phyloP scores from a whole-genome alignment of 2,113 vertebrate species.

The Mionectes macconnelli region DNA sequence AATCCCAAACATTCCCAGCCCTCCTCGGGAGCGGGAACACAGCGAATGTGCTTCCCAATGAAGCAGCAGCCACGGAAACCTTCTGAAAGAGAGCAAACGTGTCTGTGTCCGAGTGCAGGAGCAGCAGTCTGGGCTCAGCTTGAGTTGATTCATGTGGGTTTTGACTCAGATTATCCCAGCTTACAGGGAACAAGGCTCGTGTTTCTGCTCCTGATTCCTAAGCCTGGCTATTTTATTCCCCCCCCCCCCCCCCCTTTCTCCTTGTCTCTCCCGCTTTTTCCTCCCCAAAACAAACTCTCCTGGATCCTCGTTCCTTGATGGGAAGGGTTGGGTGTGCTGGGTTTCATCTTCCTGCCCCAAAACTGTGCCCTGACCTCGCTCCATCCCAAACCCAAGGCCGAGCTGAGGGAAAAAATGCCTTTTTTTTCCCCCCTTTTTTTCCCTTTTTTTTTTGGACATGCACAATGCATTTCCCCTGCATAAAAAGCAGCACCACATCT shows the following conservation, averaged over 20 bases:
- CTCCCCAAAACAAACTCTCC: neutral
- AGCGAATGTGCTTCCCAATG: neutral
- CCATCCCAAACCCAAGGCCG: slow-evolving; percentile 3
- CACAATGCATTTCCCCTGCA: slow-evolving; percentile 13
- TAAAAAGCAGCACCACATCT: slow-evolving; percentile 64
- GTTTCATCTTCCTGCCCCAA: slow-evolving; percentile 12
- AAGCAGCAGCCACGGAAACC: neutral
- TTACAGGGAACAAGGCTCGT: slow-evolving; percentile 23
- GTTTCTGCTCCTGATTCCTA: slow-evolving; percentile 9
- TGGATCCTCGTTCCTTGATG: neutral
- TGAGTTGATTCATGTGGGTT: slow-evolving; percentile 16
- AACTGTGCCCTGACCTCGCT: slow-evolving; percentile 15
- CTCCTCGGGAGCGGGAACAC: neutral
- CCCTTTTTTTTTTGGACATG: neutral
- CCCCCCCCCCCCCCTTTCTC: neutral
- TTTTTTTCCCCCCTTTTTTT: accelerated
- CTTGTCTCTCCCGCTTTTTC: neutral
- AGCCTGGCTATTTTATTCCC: neutral
- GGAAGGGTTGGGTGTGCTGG: neutral
- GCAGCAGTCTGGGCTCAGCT: neutral
- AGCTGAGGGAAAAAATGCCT: neutral
- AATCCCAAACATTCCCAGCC: neutral
- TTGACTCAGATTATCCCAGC: slow-evolving; percentile 51
- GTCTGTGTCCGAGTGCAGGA: neutral
- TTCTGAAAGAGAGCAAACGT: neutral